Percentiles rank a stretch among this genome's conserved stretches.
phyloP scores from a whole-genome alignment of 2,113 vertebrate genomes.

The Nibea albiflora region DNA sequence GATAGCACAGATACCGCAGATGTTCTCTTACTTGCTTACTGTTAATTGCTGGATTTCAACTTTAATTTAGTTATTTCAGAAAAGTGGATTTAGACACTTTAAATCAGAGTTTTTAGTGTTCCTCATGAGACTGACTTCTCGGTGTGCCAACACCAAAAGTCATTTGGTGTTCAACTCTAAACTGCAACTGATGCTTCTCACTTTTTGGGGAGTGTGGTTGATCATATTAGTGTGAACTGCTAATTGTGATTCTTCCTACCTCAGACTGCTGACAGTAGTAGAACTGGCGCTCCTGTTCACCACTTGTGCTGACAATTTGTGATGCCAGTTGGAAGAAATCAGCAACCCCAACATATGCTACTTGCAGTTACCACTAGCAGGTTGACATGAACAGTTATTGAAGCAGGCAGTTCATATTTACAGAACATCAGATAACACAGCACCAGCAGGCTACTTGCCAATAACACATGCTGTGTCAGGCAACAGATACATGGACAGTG shows the following conservation, averaged over 20 bases:
- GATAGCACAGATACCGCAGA: neutral
- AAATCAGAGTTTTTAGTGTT: neutral
- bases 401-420: constrained; percentile 41
- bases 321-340: constrained; percentile 28
- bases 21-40: too few species aligned
- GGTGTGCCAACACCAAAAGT: neutral
- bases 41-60: neutral
- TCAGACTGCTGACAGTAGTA: neutral
- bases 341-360: constrained; percentile 35
- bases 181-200: neutral
- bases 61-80: neutral
- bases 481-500: constrained; percentile 7
- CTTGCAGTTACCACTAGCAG: constrained; percentile 29
- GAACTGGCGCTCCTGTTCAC: neutral
- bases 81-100: neutral
- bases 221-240: neutral
- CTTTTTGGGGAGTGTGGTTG: neutral
- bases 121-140: neutral
- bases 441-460: constrained; percentile 44
- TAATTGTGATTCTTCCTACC: neutral
- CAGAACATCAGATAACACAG: constrained; percentile 35
- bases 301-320: neutral
- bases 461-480: constrained; percentile 7
- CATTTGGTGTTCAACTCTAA: neutral
- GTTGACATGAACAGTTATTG: constrained; percentile 32